Evolutionary conservation across 1,140 invertebrate species (phyloP), one percentile per base, ranked within the genome.

Genomic region (Dinothrombium tinctorium): DNA sequence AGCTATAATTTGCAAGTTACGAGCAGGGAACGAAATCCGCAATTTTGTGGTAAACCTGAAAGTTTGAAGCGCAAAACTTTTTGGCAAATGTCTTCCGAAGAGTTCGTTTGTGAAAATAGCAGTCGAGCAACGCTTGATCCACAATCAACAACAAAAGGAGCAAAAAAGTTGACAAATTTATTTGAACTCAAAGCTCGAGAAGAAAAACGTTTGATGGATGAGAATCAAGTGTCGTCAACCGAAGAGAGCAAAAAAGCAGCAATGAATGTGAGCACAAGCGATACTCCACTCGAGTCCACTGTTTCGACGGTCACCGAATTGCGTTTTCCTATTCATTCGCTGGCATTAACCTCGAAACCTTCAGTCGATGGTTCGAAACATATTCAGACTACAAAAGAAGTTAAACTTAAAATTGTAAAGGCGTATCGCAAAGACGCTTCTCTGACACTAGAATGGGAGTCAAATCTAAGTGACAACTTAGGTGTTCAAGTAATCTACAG

Each of bases 401-500:
- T 22, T 22, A 36, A 11, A 9, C 33, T 12, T 12, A 17, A 36
- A 7, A 36, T 36, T 8, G 12, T 36, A n/a, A 17, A 12, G 9
- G 33, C 33, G 8, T 36, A 36, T n/a, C 1, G 33, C 8, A 5
- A 22, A 21, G 33, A 36, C 20, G 20, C 33, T 11, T 36, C 33
- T 0, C 20, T 36, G 12, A 21, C 23, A 7, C 17, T 36, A 22
- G 33, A 36, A 21, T 36, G 33, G 33, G 33, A 36, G 4, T 15
- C 11, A 29, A 29, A 29, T 21, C 14, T 36, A 36, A 15, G 9
- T 3, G 33, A 82, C 50, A 79, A 82, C 47, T 59, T 82, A 0
- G 82, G 80, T 11, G 86, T 86, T 52, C 64, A 80, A 37, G 79
- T 87, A 7, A 76, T 87, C 7, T 87, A 87, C 55, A 58, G 83